Evolutionary conservation across 2,888 invertebrate genomes (phyloP).

Genomic region (Augiades crinisus): DNA sequence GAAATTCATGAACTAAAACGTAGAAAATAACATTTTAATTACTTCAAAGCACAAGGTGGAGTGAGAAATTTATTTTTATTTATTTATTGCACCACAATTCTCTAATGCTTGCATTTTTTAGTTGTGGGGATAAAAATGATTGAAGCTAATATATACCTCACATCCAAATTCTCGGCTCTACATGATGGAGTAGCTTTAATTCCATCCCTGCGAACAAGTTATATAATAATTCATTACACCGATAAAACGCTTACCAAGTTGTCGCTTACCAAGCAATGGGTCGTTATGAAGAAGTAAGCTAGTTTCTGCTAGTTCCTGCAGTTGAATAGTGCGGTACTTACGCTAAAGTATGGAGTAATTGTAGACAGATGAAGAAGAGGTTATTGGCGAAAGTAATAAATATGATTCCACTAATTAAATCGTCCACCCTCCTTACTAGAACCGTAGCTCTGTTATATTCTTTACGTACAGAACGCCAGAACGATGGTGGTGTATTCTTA

Average conservation of each 20-base stretch:
- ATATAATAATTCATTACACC: too few species aligned
- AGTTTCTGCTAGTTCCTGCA: too few species aligned
- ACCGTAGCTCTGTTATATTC: constrained; percentile 83
- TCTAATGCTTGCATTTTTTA: too few species aligned
- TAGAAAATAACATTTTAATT: too few species aligned
- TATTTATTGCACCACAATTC: too few species aligned
- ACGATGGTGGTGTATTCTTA: constrained; percentile 41
- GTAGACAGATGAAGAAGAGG: constrained; percentile 86
- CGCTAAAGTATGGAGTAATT: constrained; percentile 85
- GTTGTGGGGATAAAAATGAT: too few species aligned
- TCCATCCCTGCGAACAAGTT: constrained; percentile 41
- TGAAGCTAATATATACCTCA: constrained; percentile 31
- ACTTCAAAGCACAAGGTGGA: too few species aligned
- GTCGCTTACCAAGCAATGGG: too few species aligned
- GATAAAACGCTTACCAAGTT: too few species aligned
- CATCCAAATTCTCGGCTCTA: constrained; percentile 31
- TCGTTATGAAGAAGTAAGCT: not conserved
- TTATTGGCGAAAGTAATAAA: constrained; percentile 86
- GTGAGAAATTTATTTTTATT: too few species aligned
- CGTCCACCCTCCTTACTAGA: constrained; percentile 80
- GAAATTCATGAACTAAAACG: too few species aligned
- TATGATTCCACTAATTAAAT: constrained; percentile 82
- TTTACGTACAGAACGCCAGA: constrained; percentile 68
- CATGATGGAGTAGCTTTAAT: constrained; percentile 44
- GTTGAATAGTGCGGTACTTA: too few species aligned